Conservation (phyloP, 2,113 vertebrate species). For the Sinocyclocheilus grahami region DNA sequence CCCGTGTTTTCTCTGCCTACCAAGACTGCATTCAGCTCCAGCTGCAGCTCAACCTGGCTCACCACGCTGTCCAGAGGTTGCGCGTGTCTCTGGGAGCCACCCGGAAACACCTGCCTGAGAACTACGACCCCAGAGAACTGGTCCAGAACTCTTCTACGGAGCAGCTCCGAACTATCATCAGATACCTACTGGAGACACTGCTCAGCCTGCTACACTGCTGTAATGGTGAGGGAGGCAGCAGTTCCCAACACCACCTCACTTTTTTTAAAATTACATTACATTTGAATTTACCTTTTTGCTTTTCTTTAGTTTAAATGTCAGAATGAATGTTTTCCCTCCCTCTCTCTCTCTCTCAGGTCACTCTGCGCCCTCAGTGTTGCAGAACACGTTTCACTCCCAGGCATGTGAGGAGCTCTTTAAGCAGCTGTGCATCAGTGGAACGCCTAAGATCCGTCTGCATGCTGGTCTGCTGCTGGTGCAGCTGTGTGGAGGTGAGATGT, state of each 20-base stretch:
- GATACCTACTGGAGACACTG: conserved; percentile 95
- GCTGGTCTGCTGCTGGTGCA: conserved; percentile 95
- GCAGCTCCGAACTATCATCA: conserved; percentile 94
- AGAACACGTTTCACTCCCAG: conserved; percentile 94
- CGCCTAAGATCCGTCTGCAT: conserved; percentile 94
- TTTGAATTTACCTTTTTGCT: neutral
- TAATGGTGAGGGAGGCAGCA: conserved; percentile 80
- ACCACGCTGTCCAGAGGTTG: conserved; percentile 94
- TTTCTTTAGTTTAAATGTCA: neutral
- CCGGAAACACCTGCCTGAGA: conserved; percentile 78
- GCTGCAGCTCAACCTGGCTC: conserved; percentile 95
- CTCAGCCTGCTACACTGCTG: conserved; percentile 96
- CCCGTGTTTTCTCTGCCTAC: conserved; percentile 95
- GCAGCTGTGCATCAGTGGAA: conserved; percentile 97
- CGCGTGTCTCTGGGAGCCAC: conserved; percentile 89
- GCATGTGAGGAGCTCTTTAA: conserved; percentile 99
- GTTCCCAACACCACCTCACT: neutral
- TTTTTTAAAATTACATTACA: neutral
- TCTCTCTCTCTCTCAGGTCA: conserved; percentile 74
- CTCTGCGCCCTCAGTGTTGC: conserved; percentile 92
- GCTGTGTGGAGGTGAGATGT: conserved; percentile 93
- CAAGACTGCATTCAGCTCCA: conserved; percentile 98
- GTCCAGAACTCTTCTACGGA: conserved; percentile 94
- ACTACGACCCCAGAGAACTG: conserved; percentile 78
- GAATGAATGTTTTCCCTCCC: too few relatives aligned